Base-by-base conservation (phyloP, 1,140 invertebrate genomes). In the Drosophila dunni region DNA sequence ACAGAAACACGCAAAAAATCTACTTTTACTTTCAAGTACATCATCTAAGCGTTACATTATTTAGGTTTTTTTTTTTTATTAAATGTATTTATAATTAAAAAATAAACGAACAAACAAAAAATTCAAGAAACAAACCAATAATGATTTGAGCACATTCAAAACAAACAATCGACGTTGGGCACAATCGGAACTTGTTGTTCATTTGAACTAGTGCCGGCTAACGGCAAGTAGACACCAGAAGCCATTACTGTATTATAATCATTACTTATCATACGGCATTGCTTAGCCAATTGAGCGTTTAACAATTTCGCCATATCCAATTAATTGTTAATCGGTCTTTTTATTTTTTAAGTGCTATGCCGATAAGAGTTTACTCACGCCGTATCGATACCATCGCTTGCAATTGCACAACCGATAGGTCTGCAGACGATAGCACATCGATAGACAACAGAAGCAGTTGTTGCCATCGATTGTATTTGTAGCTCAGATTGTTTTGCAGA, bases 41-140 rank as follows among this genome's bases (percentile, higher is more conserved):
- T 53, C 17, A 88, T 86, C 79, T 86, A 86, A 82, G 76, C 83
- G 83, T 88, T 88, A 88, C 84, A 88, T 89, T 83, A 88, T 88
- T 88, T 88, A 89, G 83, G 84, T 83, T 82, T 83, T 88, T 84
- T n/a, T n/a, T 79, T 86, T 86, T 82, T 88, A 89, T 88, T 88
- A 89, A 89, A 82, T 88, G 83, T 88, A 88, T 88, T 88, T 88
- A 88, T 88, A 88, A 88, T 89, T 88, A 86, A n/a, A n/a, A 86
- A 81, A 81, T 60, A 63, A 81, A 78, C 33, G 46, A 61, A 61
- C 9, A 45, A 68, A 68, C 61, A 71, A 68, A 73, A 71, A 88
- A 81, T 60, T 51, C 79, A 40, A 67, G 5, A 38, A 38, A 38
- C 36, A 73, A 74, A 73, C 79, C 81, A 85, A 85, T 85, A 85